Evolutionary conservation across 1,140 invertebrate species (phyloP).

Genomic region (Lepidostoma basale): DNA sequence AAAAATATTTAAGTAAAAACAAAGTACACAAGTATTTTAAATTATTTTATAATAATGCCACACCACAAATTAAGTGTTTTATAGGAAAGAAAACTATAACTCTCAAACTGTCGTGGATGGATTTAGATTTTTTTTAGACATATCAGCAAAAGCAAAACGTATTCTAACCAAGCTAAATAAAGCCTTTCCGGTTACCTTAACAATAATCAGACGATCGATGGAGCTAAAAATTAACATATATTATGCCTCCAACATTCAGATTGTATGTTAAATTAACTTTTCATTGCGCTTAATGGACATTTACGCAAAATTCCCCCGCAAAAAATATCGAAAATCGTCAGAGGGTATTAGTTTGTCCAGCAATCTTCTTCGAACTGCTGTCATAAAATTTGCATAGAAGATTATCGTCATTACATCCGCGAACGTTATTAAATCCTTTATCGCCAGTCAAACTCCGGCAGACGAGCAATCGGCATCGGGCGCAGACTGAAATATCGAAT

Average conservation of each 20-base stretch:
- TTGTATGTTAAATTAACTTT: constrained; percentile 11
- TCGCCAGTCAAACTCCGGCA: not conserved
- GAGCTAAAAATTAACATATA: not conserved
- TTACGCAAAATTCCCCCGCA: not conserved
- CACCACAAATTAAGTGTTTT: too few relatives aligned
- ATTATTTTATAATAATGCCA: too few relatives aligned
- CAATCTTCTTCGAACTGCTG: constrained; percentile 5
- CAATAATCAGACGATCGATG: not conserved
- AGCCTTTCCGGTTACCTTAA: not conserved
- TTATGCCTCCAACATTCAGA: not conserved
- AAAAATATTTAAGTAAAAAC: too few relatives aligned
- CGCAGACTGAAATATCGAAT: not conserved
- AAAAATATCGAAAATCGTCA: constrained; percentile 5
- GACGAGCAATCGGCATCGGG: not conserved
- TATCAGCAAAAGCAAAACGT: too few relatives aligned
- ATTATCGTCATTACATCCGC: constrained; percentile 22
- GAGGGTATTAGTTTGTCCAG: not conserved
- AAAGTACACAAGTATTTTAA: too few relatives aligned
- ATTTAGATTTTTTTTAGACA: too few relatives aligned
- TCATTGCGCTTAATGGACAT: constrained; percentile 13
- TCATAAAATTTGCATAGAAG: constrained; percentile 17
- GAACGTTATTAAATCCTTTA: not conserved
- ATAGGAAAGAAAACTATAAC: too few relatives aligned
- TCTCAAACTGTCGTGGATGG: too few relatives aligned
- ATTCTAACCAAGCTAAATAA: not conserved